Base-by-base conservation (phyloP, 2,113 vertebrate species). In the Clinocottus analis region DNA sequence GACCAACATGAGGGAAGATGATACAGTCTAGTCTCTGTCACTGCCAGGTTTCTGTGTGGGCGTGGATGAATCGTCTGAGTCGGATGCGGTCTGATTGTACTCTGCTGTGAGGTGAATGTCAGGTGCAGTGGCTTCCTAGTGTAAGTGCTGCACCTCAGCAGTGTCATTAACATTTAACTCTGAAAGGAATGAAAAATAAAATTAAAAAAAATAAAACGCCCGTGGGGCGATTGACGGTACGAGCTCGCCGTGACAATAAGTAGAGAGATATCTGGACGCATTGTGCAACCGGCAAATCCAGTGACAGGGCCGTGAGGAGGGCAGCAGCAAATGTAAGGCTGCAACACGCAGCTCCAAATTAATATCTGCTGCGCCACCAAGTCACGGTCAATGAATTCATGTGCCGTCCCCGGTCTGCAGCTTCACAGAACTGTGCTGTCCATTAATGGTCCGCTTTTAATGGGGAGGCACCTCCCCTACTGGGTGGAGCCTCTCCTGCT, bases 121-220 rank as follows among this genome's bases (percentile, higher is more conserved):
- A 86, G 47, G 61, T 39, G 64, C 10, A 59, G 85, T 25, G 37
- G 61, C 79, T 59, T 86, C 58, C 35, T 56, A 60, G 59, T 9
- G 23, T 70, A 64, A 89, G 67, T 10, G 74, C 8, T 69, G 75
- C 71, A 86, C 84, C 82, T 74, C 77, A 41, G 45, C 37, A 9
- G 63, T 68, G 77, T 76, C 85, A 73, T 65, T 86, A 89, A 87
- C 87, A 89, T 91, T 91, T 88, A 87, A 76, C 69, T 67, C 56
- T 70, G 83, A 75, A 13, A 62, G 77, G 74, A 74, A 73, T 69
- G 55, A 79, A 72, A 82, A 68, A 9, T 10, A 0, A n/a, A 23
- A 31, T 31, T n/a, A n/a, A n/a, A 31, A 31, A n/a, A 3, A 25
- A 53, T 23, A n/a, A 9, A 51, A 23, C 31, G 62, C 47, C 59